Conservation (phyloP, 2,797 vertebrate species). For the Chromobotia macracanthus region DNA sequence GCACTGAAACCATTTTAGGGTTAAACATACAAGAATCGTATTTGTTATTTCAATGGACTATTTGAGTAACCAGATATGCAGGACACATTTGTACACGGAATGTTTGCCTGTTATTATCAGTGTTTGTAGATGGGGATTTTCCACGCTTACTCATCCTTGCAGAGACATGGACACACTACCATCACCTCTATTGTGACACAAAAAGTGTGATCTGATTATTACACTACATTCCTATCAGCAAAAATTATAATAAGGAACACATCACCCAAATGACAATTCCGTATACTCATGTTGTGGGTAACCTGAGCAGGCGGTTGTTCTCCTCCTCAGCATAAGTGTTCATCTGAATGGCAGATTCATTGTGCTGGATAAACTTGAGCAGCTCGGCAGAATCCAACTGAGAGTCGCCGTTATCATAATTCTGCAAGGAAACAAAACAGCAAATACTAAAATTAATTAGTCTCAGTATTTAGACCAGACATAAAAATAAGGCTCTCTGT, state of each 20-base stretch:
- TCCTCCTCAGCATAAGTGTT: conserved; percentile 91
- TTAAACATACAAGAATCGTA: background rate
- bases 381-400: conserved; percentile 92
- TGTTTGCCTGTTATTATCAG: conserved; percentile 26
- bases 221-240: background rate
- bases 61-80: background rate
- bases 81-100: conserved; percentile 30
- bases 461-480: background rate
- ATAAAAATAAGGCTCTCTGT: background rate
- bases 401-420: conserved; percentile 90
- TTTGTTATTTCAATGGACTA: conserved; percentile 12
- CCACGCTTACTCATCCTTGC: conserved; percentile 20
- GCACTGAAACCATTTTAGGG: background rate
- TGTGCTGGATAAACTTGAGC: conserved; percentile 96
- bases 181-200: conserved; percentile 20
- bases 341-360: conserved; percentile 89
- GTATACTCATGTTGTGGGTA: background rate
- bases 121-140: conserved; percentile 22
- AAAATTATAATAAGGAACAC: background rate
- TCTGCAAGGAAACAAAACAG: conserved; percentile 70
- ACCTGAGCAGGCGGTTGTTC: conserved; percentile 96
- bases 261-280: background rate
- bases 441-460: background rate
- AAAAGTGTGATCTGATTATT: conserved; percentile 8
- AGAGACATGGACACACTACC: conserved; percentile 13